phyloP scores from a whole-genome alignment of 2,888 invertebrate genomes.

The Lithophane ornitopus region DNA sequence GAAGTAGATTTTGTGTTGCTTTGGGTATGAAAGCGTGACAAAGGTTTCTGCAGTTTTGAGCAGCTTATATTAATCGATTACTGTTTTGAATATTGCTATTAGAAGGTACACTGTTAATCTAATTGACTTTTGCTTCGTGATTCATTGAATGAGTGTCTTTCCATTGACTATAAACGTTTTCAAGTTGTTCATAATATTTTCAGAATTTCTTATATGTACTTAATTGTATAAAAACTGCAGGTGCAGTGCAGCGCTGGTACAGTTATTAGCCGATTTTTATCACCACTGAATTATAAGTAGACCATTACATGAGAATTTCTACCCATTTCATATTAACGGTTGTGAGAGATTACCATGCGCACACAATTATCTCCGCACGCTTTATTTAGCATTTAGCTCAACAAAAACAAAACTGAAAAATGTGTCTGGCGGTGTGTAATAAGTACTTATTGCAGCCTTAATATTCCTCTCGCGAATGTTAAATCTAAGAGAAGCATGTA shows the following conservation, averaged over 20 bases:
- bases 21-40: slow-evolving; percentile 39
- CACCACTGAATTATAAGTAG: no score
- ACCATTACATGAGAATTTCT: no score
- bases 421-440: not conserved
- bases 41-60: not conserved
- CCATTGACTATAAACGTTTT: not conserved
- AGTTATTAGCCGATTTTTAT: not conserved
- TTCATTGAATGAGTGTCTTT: not conserved
- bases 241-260: not conserved
- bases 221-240: not conserved
- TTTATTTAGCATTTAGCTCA: not conserved
- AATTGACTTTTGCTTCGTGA: not conserved
- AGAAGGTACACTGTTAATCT: not conserved
- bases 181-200: not conserved
- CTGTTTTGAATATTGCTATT: not conserved
- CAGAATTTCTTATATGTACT: no score
- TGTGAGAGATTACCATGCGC: not conserved
- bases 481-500: no score
- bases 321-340: not conserved
- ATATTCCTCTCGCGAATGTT: not conserved
- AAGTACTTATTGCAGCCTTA: not conserved
- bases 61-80: no score
- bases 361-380: not conserved
- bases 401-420: not conserved
- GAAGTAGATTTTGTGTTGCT: slow-evolving; percentile 1